These are phyloP conservation scores for Stichopus horrens DNA, from an alignment of 53 echinoderm and acorn worm genomes.

Conservation along the genomic window DNA sequence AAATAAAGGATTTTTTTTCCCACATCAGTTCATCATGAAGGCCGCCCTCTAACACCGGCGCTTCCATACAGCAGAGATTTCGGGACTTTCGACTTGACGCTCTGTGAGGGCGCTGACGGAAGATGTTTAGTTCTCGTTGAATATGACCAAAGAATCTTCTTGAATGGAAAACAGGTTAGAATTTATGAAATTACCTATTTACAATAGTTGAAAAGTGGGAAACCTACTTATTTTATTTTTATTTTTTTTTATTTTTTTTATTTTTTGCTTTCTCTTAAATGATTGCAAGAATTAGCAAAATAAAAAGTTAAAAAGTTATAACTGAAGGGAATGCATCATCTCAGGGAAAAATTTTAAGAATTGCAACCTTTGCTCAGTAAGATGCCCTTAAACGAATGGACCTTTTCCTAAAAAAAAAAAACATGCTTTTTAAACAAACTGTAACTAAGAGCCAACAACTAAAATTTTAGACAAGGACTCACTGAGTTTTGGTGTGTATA, in stretches of 20 bases:
- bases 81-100: conserved; percentile 86
- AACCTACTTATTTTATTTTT: not conserved
- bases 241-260: not conserved
- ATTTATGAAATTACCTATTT: not conserved
- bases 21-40: not conserved
- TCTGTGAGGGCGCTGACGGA: conserved; percentile 70
- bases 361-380: too few relatives aligned
- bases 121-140: conserved; percentile 86
- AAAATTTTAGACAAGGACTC: too few relatives aligned
- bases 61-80: conserved; percentile 90
- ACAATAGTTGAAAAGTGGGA: not conserved
- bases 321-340: too few relatives aligned
- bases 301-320: not conserved
- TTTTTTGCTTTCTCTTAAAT: not conserved
- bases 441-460: too few relatives aligned
- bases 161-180: conserved; percentile 83
- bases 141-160: conserved; percentile 77
- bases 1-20: too few relatives aligned
- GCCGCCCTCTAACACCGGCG: conserved; percentile 55
- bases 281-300: not conserved
- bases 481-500: too few relatives aligned
- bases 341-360: too few relatives aligned
- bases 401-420: too few relatives aligned
- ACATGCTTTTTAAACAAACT: too few relatives aligned
- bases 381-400: too few relatives aligned